A percentile compares a stretch with the other conserved stretches of the same genome.
Conservation (phyloP, 2,888 invertebrate genomes). For the Autographa gamma region DNA sequence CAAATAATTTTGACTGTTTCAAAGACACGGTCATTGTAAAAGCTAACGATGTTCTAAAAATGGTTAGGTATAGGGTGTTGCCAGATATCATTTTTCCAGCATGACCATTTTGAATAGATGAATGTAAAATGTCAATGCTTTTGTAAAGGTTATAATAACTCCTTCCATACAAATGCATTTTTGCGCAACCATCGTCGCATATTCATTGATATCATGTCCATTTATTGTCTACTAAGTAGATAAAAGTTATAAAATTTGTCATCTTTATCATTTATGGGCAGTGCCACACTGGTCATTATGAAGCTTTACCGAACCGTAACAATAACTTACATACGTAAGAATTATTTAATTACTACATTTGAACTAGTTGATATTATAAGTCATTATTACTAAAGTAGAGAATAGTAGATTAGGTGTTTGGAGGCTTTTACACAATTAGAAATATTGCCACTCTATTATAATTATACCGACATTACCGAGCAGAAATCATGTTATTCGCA, state of each 20-base stretch:
- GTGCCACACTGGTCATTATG: conserved; percentile 62
- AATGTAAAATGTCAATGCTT: not conserved
- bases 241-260: conserved; percentile 44
- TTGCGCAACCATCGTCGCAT: conserved; percentile 26
- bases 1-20: conserved; percentile 21
- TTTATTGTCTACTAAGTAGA: conserved; percentile 57
- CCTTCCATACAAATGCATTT: conserved; percentile 22
- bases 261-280: conserved; percentile 53
- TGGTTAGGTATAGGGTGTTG: not conserved
- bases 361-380: conserved; percentile 67
- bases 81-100: not conserved
- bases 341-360: conserved; percentile 61
- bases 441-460: conserved; percentile 81
- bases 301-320: conserved; percentile 84
- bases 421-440: conserved; percentile 87
- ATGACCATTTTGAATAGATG: not conserved
- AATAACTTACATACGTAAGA: conserved; percentile 85
- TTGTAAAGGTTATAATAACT: not conserved
- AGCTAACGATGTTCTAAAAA: not conserved
- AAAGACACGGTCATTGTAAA: conserved; percentile 8
- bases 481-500: conserved; percentile 78
- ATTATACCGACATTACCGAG: conserved; percentile 73
- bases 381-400: conserved; percentile 68
- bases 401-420: conserved; percentile 85
- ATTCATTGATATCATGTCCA: conserved; percentile 47